Percentiles rank a stretch among this genome's conserved stretches.
phyloP scores from a whole-genome alignment of 2,113 vertebrate genomes.

The Nerophis lumbriciformis region DNA sequence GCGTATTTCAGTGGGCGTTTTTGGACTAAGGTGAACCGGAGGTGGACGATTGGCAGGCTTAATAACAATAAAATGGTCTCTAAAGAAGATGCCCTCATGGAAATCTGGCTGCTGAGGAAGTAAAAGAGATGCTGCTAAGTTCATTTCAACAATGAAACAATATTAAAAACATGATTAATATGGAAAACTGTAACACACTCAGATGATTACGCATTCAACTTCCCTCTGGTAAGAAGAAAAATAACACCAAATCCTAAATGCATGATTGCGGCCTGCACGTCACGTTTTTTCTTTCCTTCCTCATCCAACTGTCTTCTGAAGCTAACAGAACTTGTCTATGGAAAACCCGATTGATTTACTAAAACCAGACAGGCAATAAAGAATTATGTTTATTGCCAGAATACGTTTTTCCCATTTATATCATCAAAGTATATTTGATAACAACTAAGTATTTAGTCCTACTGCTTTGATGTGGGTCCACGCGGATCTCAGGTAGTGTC shows the following conservation, averaged over 20 bases:
- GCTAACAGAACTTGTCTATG: background rate
- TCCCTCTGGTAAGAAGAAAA: background rate
- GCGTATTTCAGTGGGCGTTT: conserved; percentile 57
- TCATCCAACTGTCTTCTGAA: background rate
- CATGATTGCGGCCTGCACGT: background rate
- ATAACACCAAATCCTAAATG: background rate
- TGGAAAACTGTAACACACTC: background rate
- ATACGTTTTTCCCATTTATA: background rate
- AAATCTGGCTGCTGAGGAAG: conserved; percentile 42
- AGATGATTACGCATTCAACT: background rate
- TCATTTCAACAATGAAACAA: conserved; percentile 1
- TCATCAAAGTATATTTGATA: background rate
- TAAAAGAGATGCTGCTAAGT: conserved; percentile 18
- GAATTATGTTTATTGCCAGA: background rate
- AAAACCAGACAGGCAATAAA: background rate
- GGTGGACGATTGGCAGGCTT: conserved; percentile 48
- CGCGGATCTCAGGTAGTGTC: no score
- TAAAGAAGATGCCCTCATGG: conserved; percentile 48
- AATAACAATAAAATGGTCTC: conserved; percentile 54
- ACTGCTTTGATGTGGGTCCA: no score
- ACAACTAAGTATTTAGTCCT: no score
- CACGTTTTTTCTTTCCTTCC: background rate
- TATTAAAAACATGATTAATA: background rate
- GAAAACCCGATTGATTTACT: background rate
- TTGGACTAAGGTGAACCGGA: conserved; percentile 62